Percentiles rank a stretch among this genome's conserved stretches.
phyloP scores from a whole-genome alignment of 2,113 vertebrate genomes.

The Phrynosoma blainvillii region DNA sequence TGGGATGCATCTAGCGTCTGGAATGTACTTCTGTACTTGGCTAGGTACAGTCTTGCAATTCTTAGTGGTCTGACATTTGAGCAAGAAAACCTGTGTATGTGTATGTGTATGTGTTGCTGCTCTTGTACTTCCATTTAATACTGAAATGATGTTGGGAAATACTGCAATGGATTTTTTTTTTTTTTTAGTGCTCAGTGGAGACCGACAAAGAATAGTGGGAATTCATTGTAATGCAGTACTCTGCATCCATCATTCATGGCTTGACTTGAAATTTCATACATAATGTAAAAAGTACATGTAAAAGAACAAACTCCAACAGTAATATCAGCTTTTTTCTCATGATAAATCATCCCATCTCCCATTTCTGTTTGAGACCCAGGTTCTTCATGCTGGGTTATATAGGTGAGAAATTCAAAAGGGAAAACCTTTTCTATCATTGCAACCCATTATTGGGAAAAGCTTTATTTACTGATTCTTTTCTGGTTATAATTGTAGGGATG shows the following conservation, averaged over 20 bases:
- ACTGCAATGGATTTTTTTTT: conserved; percentile 30
- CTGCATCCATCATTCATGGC: not conserved
- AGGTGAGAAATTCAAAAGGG: too few species aligned
- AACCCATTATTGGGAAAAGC: too few species aligned
- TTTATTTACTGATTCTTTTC: too few species aligned
- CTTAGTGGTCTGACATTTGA: not conserved
- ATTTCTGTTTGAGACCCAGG: not conserved
- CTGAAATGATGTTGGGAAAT: not conserved
- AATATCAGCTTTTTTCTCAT: not conserved
- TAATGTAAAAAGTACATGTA: conserved; percentile 1
- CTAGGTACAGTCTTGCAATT: not conserved
- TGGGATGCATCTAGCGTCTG: not conserved
- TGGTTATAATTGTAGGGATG: not conserved
- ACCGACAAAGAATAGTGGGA: conserved; percentile 27
- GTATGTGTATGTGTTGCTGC: not conserved
- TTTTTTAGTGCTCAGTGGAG: conserved; percentile 22
- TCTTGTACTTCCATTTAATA: conserved; percentile 13
- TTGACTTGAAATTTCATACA: conserved; percentile 12
- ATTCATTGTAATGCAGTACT: conserved; percentile 14
- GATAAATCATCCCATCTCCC: not conserved
- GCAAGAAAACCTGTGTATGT: not conserved
- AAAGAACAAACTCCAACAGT: not conserved
- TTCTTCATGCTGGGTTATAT: not conserved
- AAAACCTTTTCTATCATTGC: too few species aligned
- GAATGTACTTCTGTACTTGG: not conserved